Conservation (phyloP, 1,140 invertebrate species). For the Zelostemma sp. region DNA sequence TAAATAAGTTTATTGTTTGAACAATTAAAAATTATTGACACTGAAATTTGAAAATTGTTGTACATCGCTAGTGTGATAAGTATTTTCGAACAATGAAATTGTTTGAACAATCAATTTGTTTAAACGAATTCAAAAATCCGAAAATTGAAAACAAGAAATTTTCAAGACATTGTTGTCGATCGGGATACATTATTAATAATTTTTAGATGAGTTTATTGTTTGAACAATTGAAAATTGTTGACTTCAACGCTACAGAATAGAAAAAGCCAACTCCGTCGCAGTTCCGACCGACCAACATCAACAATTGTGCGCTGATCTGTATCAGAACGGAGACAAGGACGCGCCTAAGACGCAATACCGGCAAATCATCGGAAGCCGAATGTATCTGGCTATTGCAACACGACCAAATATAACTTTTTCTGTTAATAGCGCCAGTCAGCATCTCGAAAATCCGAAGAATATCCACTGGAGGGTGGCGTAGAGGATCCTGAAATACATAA, state of each 20-base stretch:
- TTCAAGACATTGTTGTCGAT: too few species aligned
- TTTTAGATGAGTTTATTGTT: too few species aligned
- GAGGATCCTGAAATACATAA: slow-evolving; percentile 49
- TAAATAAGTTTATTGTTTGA: too few species aligned
- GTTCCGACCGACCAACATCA: slow-evolving; percentile 13
- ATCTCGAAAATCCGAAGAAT: slow-evolving; percentile 26
- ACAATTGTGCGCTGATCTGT: slow-evolving; percentile 6
- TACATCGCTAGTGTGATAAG: too few species aligned
- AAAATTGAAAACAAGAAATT: too few species aligned
- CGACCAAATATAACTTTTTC: slow-evolving; percentile 68
- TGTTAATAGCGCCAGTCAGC: slow-evolving; percentile 53
- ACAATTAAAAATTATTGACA: too few species aligned
- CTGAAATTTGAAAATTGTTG: too few species aligned
- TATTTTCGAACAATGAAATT: too few species aligned
- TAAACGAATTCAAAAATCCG: too few species aligned
- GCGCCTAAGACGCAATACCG: slow-evolving; percentile 45
- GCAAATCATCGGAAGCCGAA: slow-evolving; percentile 61
- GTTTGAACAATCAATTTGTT: too few species aligned
- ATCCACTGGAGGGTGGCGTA: slow-evolving; percentile 33
- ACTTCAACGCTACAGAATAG: slow-evolving; percentile 38
- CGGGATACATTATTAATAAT: too few species aligned
- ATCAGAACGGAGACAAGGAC: slow-evolving; percentile 4
- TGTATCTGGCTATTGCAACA: slow-evolving; percentile 63
- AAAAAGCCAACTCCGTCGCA: slow-evolving; percentile 42
- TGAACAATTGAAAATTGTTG: too few species aligned